Evolutionary conservation across 2,888 invertebrate species (phyloP).

Genomic region (Encarsia formosa): DNA sequence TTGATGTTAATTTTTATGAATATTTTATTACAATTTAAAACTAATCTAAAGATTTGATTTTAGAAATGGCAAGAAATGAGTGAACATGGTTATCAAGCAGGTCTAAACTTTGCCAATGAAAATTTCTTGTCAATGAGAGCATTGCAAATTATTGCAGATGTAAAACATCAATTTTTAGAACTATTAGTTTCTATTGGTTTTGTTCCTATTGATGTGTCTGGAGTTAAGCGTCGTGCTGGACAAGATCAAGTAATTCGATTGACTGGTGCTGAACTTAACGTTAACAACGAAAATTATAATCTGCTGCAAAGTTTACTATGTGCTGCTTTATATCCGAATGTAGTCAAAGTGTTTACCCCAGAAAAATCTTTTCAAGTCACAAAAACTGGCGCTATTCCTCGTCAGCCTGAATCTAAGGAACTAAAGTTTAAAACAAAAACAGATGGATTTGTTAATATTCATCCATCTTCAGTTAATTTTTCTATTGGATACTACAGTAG

Average conservation of each 20-base stretch:
- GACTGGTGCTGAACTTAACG: conserved; percentile 68
- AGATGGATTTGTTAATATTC: conserved; percentile 68
- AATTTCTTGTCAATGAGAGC: conserved; percentile 81
- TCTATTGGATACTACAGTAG: conserved; percentile 63
- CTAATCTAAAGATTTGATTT: too few relatives aligned
- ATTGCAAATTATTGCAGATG: conserved; percentile 78
- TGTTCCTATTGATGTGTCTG: conserved; percentile 66
- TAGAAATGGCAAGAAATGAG: conserved; percentile 74
- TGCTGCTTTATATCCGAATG: conserved; percentile 89
- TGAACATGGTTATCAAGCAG: conserved; percentile 64
- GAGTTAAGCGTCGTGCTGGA: conserved; percentile 55
- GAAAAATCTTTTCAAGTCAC: conserved; percentile 73
- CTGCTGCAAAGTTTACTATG: conserved; percentile 80
- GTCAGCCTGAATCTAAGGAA: conserved; percentile 67
- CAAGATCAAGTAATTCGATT: conserved; percentile 63
- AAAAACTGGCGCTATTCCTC: conserved; percentile 70
- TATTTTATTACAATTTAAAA: too few relatives aligned
- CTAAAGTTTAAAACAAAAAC: conserved; percentile 70
- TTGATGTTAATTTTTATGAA: too few relatives aligned
- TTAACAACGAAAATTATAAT: conserved; percentile 69
- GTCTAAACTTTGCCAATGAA: conserved; percentile 73
- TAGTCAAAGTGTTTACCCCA: conserved; percentile 78
- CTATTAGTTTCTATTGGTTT: conserved; percentile 75
- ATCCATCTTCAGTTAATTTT: conserved; percentile 75
- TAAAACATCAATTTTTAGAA: conserved; percentile 78